Base-by-base conservation (phyloP, 1,140 invertebrate species). In the Wasmannia auropunctata region DNA sequence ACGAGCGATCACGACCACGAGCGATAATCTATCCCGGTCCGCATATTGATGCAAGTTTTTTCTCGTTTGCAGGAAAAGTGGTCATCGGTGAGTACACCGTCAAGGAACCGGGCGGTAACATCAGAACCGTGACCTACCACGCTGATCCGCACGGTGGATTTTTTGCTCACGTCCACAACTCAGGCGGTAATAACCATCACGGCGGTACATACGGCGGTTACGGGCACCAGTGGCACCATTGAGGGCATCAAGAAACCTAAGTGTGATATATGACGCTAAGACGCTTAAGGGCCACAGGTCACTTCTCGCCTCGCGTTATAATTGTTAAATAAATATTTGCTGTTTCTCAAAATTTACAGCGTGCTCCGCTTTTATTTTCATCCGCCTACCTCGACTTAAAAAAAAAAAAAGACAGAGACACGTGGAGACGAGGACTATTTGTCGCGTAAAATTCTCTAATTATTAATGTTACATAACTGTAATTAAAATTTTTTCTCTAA, bases 141-240 rank as follows among this genome's bases (percentile, higher is more conserved):
- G 97, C 97, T n/a, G 97, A 97, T 91, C 97, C 97, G 95, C 96
- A 97, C 90, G 97, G 96, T 79, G 97, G 97, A 92, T 97, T 98
- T 94, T 97, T 97, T 94, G 97, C 97, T 62, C 95, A 96, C 90
- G 97, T 97, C 11, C 96, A 96, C 92, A 97, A 97, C 92, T 96
- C 96, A 91, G 96, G 96, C 91, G 95, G 96, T 83, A 96, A 95
- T 67, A 93, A 95, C 70, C 94, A 94, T 65, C 92, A 93, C 8
- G 93, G 93, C 1, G 93, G 92, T 49, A 93, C 93, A 60, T 94
- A 95, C 40, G 93, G 93, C 49, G 91, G 93, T 60, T 86, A 93
- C 70, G 88, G 79, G 19, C 86, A 92, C 49, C 11, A 65, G 31
- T 69, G 79, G 19, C 86, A 92, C 49, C 11, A 65, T 31, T 69